Evolutionary conservation across 2,888 invertebrate genomes (phyloP), one percentile per base, ranked within the genome.

Genomic region (Melanargia galathea): DNA sequence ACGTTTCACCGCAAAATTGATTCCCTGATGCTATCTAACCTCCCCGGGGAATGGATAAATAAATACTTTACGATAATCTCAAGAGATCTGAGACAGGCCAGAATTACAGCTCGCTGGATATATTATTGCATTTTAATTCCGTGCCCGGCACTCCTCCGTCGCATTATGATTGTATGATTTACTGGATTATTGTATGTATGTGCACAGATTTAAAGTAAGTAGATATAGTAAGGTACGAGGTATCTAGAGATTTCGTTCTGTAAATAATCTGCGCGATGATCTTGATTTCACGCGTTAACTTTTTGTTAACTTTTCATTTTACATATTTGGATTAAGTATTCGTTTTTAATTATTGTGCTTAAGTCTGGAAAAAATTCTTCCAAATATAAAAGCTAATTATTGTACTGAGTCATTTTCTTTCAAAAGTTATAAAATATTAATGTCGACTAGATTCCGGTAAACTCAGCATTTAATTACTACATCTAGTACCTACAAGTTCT

Each of bases 81-180:
- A 75, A 68, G 73, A 79, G 84, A 87, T 89, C 87, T 78, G 84
- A 83, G 89, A 86, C 88, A 88, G 87, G 83, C 82, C 85, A 80
- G 86, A 80, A 87, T 87, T 89, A 88, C 82, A 75, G 81, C 81
- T 76, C 78, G 79, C 76, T 71, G 79, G 78, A 81, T 79, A 86
- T 89, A 88, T 90, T 90, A 90, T 87, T 89, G 90, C 88, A 83
- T 90, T 90, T 90, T 90, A 90, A 90, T 90, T 88, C 83, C 75
- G 80, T 76, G 72, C 75, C 73, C 75, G 81, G 77, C 88, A 86
- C 90, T 83, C 89, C 88, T 83, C 83, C 80, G 82, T 84, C 82
- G 85, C 83, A 82, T 83, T 87, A 83, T 78, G 79, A 77, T 83
- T 81, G 82, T 81, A 83, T 88, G 86, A 90, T 90, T 87, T 89